Base-by-base conservation (phyloP, 1,140 invertebrate species). In the Tribolium madens region DNA sequence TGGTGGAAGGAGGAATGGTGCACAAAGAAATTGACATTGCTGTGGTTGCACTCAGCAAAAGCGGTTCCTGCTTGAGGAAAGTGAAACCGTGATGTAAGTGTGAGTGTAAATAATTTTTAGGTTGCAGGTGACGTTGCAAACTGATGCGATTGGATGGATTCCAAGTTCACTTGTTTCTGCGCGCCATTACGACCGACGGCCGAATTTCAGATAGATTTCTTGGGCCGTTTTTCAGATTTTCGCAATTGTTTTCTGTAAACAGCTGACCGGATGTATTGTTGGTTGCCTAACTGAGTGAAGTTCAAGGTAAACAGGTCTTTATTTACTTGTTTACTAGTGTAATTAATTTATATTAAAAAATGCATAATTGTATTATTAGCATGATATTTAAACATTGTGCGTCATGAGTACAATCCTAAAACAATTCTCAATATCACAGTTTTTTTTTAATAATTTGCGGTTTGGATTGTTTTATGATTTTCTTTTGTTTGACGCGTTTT, bases 81-180 rank as follows among this genome's bases (percentile, higher is more conserved):
- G 69, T 71, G 69, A 71, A 48, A 71, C 10, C 3, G 69, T 70
- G 68, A 70, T 70, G 68, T 71, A 71, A 71, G 42, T 47, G 42
- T 47, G 26, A 64, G 57, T 64, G 57, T 31, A 14, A 60, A 26
- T 18, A 1, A 64, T 31, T 64, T 64, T 33, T 10, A 36, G 57
- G 57, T 64, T 64, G 26, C 57, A 57, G 15, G 52, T 52, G 52
- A 18, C 17, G 52, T 18, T 21, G 14, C 18, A 1, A 17, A 1
- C 3, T 21, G 26, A 9, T 14, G 17, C 21, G 53, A 26, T 60
- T 60, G 53, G 53, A 33, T 1, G 21, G 26, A 12, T 7, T 64
- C 13, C 52, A 15, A 53, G 1, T 53, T 21, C 52, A n/a, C 13
- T 53, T 21, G 2, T 53, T 53, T 18, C 17, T 1, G 17, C 1